These are phyloP conservation scores for Trematomus bernacchii DNA, from an alignment of 2,797 vertebrate genomes.

Conservation along the genomic window DNA sequence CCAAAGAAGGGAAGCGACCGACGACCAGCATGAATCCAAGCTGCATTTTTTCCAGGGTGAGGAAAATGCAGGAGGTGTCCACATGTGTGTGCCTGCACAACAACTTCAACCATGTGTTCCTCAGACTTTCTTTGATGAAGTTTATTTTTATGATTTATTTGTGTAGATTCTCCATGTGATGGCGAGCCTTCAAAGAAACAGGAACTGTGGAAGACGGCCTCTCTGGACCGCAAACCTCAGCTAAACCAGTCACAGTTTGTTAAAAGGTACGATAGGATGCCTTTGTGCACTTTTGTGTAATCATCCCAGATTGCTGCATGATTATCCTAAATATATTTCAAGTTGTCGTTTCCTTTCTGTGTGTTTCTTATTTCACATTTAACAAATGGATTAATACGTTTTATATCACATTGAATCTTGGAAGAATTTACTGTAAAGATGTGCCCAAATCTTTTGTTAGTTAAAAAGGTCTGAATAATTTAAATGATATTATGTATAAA, in stretches of 20 bases:
- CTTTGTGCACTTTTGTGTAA: neutral
- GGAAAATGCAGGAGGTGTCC: neutral
- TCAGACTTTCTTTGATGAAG: neutral
- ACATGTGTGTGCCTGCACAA: neutral
- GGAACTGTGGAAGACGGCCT: slow-evolving; percentile 84
- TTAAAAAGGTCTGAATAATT: too few species aligned
- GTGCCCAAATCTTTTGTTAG: too few species aligned
- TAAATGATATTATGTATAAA: neutral
- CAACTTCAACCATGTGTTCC: neutral
- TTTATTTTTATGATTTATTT: slow-evolving; percentile 5
- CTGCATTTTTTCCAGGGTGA: slow-evolving; percentile 90
- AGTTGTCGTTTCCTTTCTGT: neutral
- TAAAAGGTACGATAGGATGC: slow-evolving; percentile 82
- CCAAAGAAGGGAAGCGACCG: slow-evolving; percentile 64
- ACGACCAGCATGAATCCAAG: slow-evolving; percentile 79
- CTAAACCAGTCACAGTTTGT: slow-evolving; percentile 72
- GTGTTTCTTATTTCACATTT: neutral
- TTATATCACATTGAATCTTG: too few species aligned
- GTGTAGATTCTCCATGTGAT: slow-evolving; percentile 81
- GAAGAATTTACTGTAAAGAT: too few species aligned
- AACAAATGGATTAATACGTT: too few species aligned
- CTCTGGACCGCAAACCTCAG: slow-evolving; percentile 83
- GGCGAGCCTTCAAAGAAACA: slow-evolving; percentile 81
- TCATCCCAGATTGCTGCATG: neutral
- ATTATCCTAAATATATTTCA: neutral